Evolutionary conservation across 2,888 invertebrate genomes (phyloP).

Genomic region (Spatulosminthurus flaviceps): DNA sequence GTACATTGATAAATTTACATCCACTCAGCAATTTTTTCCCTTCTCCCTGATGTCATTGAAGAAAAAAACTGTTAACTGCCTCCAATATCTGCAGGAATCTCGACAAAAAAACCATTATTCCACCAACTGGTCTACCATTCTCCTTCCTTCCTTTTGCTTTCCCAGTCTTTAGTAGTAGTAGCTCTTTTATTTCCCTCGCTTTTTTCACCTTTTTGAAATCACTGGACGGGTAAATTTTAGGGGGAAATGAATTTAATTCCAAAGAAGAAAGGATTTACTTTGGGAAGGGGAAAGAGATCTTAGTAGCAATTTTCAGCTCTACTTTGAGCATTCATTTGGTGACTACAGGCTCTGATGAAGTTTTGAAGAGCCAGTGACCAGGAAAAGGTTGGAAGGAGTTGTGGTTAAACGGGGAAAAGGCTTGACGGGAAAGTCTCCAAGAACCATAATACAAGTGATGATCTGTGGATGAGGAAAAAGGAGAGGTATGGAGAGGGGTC

Average conservation of each 20-base stretch:
- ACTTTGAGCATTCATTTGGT: too few species aligned
- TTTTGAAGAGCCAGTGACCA: not conserved
- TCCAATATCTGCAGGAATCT: too few species aligned
- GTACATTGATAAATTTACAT: not conserved
- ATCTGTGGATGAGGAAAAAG: not conserved
- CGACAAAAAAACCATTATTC: too few species aligned
- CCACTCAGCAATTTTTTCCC: not conserved
- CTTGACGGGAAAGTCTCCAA: constrained; percentile 9
- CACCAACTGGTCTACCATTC: too few species aligned
- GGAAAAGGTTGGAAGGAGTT: not conserved
- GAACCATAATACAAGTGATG: not conserved
- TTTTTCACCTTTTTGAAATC: too few species aligned
- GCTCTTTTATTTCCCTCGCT: too few species aligned
- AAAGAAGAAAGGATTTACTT: too few species aligned
- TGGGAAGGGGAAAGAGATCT: too few species aligned
- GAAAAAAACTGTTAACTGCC: not conserved
- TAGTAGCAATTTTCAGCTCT: too few species aligned
- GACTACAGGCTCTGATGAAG: not conserved
- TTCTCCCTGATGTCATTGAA: not conserved
- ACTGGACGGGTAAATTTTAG: too few species aligned
- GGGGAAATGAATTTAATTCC: too few species aligned
- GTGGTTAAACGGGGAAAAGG: not conserved
- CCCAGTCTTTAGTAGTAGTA: not conserved
- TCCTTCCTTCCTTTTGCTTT: not conserved
- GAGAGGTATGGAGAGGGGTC: constrained; percentile 7